Evolutionary conservation across 2,113 vertebrate species (phyloP), one percentile per base, ranked within the genome.

Genomic region (Podarcis cretensis): DNA sequence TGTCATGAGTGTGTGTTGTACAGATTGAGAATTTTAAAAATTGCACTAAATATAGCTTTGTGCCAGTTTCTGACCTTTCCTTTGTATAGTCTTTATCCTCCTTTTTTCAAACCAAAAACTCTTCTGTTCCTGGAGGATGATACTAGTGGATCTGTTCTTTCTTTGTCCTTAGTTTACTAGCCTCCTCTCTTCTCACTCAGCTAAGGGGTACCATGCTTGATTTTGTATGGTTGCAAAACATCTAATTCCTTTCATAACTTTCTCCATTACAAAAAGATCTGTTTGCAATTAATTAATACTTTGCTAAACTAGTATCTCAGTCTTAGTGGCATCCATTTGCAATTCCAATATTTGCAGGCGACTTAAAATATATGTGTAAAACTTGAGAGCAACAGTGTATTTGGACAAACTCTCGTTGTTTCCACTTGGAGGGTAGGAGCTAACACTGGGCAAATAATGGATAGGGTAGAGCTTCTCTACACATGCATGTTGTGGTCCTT

Each of bases 41-140:
- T 91, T 89, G 89, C 87, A 87, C 92, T 92, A 82, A 85, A 86
- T 63, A 69, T 59, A 0, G 6, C 59, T 27, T 7, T 1, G 27
- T 78, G 85, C 81, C 87, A 48, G 66, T 87, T 71, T 32, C 7
- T 63, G 1, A 54, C 63, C 1, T 32, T 10, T 27, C 30, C 68
- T 73, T 86, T 74, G 0, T 63, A 9, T 10, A 43, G 71, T 25
- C 21, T 9, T 16, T 1, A 57, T 12, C 74, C 74, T 78, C 43
- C 20, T 59, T 10, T 54, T 68, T 21, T 37, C 7, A 4, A 18
- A 1, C 32, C 89, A 84, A 66, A 83, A 71, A 18, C 54, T 66
- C 43, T 76, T 83, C 27, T 83, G 80, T 77, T 69, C 43, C 25
- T 87, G 65, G 80, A 27, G 73, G 74, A 63, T 78, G 69, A 21